These are phyloP conservation scores for Perdita meconis DNA, from an alignment of 2,888 invertebrate genomes.

Conservation along the genomic window DNA sequence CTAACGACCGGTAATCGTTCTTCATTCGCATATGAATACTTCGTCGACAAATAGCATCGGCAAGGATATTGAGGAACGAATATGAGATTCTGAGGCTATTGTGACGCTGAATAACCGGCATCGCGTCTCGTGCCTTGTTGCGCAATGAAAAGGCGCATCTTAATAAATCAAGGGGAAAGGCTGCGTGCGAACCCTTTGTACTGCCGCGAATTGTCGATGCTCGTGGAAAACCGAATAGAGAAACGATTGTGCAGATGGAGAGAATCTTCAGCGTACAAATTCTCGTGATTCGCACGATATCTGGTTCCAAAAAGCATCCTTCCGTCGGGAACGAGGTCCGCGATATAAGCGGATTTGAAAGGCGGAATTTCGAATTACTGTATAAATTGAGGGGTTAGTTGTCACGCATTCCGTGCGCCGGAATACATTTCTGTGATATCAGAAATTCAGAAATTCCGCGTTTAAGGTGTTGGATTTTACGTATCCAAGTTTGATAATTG, in stretches of 20 bases:
- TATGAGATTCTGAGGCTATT: slow-evolving; percentile 40
- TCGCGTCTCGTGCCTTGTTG: slow-evolving; percentile 9
- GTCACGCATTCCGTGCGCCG: too few relatives aligned
- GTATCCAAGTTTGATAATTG: too few relatives aligned
- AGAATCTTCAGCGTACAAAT: slow-evolving; percentile 17
- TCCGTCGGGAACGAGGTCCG: slow-evolving; percentile 10
- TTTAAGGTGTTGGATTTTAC: too few relatives aligned
- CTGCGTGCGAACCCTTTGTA: slow-evolving; percentile 37
- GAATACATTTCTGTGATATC: too few relatives aligned
- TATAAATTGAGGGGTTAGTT: neutral
- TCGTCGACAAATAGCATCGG: neutral
- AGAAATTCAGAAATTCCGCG: too few relatives aligned
- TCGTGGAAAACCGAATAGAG: slow-evolving; percentile 37
- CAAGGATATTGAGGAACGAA: slow-evolving; percentile 21
- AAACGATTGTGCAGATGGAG: slow-evolving; percentile 17
- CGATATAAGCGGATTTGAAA: neutral
- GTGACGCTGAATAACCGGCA: slow-evolving; percentile 30
- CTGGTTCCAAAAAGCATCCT: slow-evolving; percentile 32
- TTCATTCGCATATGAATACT: slow-evolving; percentile 20
- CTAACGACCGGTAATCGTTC: slow-evolving; percentile 17
- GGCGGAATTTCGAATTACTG: slow-evolving; percentile 30
- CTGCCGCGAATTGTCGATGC: slow-evolving; percentile 19
- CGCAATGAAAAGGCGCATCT: slow-evolving; percentile 28
- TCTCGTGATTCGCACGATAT: slow-evolving; percentile 29
- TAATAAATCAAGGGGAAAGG: slow-evolving; percentile 57